Evolutionary conservation across 1,140 invertebrate genomes (phyloP).

Genomic region (Berghia stephanieae): DNA sequence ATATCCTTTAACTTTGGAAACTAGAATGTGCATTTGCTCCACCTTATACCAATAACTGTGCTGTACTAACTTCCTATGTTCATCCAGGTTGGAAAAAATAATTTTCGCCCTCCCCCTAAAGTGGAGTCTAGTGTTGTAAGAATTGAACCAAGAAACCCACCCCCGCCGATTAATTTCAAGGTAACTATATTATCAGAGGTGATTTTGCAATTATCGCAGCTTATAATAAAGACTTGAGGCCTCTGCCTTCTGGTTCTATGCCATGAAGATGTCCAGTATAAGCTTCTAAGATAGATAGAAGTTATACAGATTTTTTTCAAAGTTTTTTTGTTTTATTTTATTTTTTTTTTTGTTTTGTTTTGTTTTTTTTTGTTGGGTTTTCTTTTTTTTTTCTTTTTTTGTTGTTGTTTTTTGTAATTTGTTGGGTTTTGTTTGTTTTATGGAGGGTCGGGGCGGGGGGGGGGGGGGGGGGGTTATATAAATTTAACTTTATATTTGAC

Average conservation of each 20-base stretch:
- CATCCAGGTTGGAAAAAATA: constrained; percentile 91
- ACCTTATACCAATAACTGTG: too few relatives aligned
- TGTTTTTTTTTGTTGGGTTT: not conserved
- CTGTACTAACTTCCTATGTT: too few relatives aligned
- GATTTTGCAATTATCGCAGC: not conserved
- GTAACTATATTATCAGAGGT: constrained; percentile 47
- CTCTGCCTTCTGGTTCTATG: too few relatives aligned
- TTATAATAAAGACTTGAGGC: constrained; percentile 17
- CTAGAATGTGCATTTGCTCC: not conserved
- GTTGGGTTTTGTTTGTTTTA: too few relatives aligned
- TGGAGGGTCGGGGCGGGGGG: too few relatives aligned
- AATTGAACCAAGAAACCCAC: constrained; percentile 95
- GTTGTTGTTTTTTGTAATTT: too few relatives aligned
- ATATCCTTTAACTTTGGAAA: not conserved
- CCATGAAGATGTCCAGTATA: too few relatives aligned
- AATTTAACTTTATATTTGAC: too few relatives aligned
- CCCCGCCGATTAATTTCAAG: constrained; percentile 93
- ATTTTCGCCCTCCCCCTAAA: constrained; percentile 96
- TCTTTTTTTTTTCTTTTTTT: not conserved
- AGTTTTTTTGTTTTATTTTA: constrained; percentile 4
- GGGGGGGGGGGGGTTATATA: too few relatives aligned
- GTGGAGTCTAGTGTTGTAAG: constrained; percentile 98
- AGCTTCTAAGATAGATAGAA: too few relatives aligned
- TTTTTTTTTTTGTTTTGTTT: not conserved
- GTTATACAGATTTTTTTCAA: not conserved